Base-by-base conservation (phyloP, 2,797 vertebrate genomes). In the Lagodon rhomboides region DNA sequence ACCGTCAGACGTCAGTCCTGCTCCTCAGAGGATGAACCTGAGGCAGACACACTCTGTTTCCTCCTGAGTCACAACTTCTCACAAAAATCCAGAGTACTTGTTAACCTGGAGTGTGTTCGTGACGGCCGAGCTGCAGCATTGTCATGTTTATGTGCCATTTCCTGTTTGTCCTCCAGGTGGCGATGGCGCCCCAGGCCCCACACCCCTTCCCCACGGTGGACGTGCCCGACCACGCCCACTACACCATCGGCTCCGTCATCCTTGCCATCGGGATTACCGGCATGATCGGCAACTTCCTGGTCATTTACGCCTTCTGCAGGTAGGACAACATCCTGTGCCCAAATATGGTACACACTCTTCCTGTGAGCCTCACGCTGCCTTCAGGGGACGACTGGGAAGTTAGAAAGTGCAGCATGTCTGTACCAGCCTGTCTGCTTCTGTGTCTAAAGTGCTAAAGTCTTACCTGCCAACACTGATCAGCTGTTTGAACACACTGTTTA, bases 301-400 rank as follows among this genome's bases (percentile, higher is more conserved):
- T 99, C 87, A 97, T 99, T 85, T 99, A 98, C 38, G 96, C 96
- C 68, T 99, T 99, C 89, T 97, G 96, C 97, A 98, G 96, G 98
- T 99, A 93, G 10, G 80, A 58, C 4, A 0, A 5, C 53, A 12
- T 60, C 23, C 56, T 71, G 34, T 22, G 1, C 8, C 62, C 38
- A 56, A 34, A 73, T 50, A 22, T 66, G 49, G 50, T 73, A 2
- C 27, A 27, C 27, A 27, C 27, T 27, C 27, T 27, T 27, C 27
- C 27, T 27, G 27, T 27, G 27, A 27, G 27, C 27, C 27, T 27
- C 54, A 16, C 3, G 17, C 18, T 44, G 12, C 27, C 27, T 27
- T 27, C 27, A 27, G 27, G 27, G 4, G 4, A 27, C 27, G 27
- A 27, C 4, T 27, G 27, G 27, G 4, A 58, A 60, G 23, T 58